Percentiles rank a stretch among this genome's conserved stretches.
phyloP scores from a whole-genome alignment of 2,888 invertebrate species.

The Lasius fuliginosus region DNA sequence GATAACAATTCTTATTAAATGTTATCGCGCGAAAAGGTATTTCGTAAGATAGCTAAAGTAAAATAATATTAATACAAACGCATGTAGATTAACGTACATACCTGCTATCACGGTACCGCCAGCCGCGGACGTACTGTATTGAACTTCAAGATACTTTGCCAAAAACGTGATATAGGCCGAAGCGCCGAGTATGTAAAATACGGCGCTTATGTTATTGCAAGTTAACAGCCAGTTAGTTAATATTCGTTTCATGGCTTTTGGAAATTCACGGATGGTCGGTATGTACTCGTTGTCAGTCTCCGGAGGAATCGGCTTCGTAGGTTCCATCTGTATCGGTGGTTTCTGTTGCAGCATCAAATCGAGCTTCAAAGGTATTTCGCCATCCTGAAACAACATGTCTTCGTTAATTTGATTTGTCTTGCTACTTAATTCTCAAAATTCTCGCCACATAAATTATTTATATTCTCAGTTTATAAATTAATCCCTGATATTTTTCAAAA shows the following conservation, averaged over 20 bases:
- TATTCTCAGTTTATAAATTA: background rate
- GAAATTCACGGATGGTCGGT: slow-evolving; percentile 87
- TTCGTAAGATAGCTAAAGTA: background rate
- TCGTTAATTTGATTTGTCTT: slow-evolving; percentile 8
- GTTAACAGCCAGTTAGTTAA: slow-evolving; percentile 90
- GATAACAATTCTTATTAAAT: background rate
- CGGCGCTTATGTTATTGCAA: slow-evolving; percentile 89
- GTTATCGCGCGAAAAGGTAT: background rate
- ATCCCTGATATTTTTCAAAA: background rate
- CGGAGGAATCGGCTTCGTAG: slow-evolving; percentile 50
- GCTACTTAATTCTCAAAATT: background rate
- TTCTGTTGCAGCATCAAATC: slow-evolving; percentile 70
- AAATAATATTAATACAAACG: background rate
- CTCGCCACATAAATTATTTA: background rate
- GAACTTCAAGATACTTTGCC: slow-evolving; percentile 92
- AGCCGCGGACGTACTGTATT: slow-evolving; percentile 90
- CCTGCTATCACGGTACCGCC: slow-evolving; percentile 90
- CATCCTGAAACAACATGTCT: slow-evolving; percentile 68
- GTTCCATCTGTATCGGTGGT: slow-evolving; percentile 59
- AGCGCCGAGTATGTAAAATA: slow-evolving; percentile 89
- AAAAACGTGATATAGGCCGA: slow-evolving; percentile 91
- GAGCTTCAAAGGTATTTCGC: slow-evolving; percentile 79
- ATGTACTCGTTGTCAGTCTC: slow-evolving; percentile 72
- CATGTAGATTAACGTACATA: slow-evolving; percentile 75
- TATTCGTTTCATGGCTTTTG: slow-evolving; percentile 88